Evolutionary conservation across 2,797 vertebrate genomes (phyloP), one percentile per base, ranked within the genome.

Genomic region (Prionace glauca): DNA sequence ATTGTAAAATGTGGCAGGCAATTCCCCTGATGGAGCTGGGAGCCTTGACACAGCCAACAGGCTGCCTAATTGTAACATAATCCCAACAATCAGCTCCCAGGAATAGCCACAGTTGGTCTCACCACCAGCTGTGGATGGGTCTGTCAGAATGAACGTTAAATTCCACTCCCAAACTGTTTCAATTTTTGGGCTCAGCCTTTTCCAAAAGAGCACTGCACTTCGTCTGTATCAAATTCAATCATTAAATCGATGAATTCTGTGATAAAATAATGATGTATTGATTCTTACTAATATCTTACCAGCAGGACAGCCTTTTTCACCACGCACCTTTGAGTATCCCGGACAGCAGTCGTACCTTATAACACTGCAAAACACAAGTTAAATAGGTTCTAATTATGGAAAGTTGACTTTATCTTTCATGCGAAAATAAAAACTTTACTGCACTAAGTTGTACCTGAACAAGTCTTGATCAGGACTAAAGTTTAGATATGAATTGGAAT

Each of bases 281-380:
- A 84, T 91, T n/a, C 65, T 65, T 60, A 36, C 20, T 60, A 29
- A 86, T 95, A 96, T 95, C 96, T 96, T 97, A 99, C 99, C 98
- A 96, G 99, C 99, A 96, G 99, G 99, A 96, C 99, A 99, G 96
- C 99, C 99, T 96, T 98, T 99, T 97, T 99, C 98, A 97, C 99
- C 99, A 0, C 98, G 97, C 96, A 99, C 97, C 96, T 97, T 99
- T 97, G 99, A 99, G 96, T 99, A 99, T 77, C 99, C 99, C 32
- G 99, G 99, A 95, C 99, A 99, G 97, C 99, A 99, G 97, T 99
- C 99, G 0, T 99, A 99, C 95, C 98, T 98, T 97, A 99, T 98
- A 96, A 99, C 97, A 95, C 99, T 99, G 96, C 10, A 91, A 95
- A 87, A 56, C 36, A 56, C 50, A 95, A 88, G 81, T 95, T 96